Base-by-base conservation (phyloP, 2,113 vertebrate species). In the Boleophthalmus pectinirostris region DNA sequence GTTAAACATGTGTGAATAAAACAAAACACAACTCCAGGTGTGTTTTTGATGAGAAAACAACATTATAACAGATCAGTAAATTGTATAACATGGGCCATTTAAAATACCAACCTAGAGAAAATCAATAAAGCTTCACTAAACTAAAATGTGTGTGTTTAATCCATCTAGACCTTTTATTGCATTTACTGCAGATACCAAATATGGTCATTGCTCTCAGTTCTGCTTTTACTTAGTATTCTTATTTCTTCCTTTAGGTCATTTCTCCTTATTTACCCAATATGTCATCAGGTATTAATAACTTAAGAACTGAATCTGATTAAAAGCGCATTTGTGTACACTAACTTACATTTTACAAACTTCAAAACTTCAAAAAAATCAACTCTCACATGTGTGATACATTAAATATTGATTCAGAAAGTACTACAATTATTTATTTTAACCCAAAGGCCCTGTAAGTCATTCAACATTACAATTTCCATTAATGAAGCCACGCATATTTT, bases 251-350 rank as follows among this genome's bases (percentile, higher is more conserved):
- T 60, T 70, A n/a, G 18, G 53, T 13, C 33, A 23, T 56, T 18
- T 66, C 15, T 25, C 43, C 33, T 68, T 35, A 60, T 16, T 33
- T 73, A 61, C 6, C 24, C 58, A 33, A 18, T 33, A 61, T 21
- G 64, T 65, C 58, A 33, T 24, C 3, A 25, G 65, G 33, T 69
- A 33, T 80, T 71, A 81, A 74, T 79, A 70, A 72, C 57, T 51
- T 54, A 65, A 29, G n/a, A 4, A 47, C 25, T 46, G 38, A 6
- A 47, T 72, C 38, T 46, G 9, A 70, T 54, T 18, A 58, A 68
- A 78, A 69, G 49, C 35, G 2, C 64, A 21, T 20, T 53, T 38
- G 60, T 38, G 68, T 4, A 14, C 25, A 58, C 21, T 18, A 33
- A 15, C 4, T 54, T 60, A 47, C 3, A 23, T 75, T 45, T 16